Conservation (phyloP, 2,888 invertebrate genomes). For the Agrypnus murinus region DNA sequence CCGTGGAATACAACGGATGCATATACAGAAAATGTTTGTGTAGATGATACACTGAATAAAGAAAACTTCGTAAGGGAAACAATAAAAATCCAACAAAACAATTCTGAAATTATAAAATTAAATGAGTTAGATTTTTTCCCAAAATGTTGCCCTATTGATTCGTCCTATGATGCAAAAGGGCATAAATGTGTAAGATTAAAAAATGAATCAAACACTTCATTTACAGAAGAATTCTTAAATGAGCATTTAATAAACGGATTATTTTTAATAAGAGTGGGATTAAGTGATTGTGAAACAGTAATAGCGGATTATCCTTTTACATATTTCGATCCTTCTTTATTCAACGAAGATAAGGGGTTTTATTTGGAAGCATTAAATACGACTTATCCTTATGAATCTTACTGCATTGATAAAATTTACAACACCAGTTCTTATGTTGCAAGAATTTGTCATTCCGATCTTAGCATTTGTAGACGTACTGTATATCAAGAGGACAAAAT, state of each 20-base stretch:
- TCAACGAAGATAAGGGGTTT: conserved; percentile 14
- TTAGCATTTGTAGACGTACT: conserved; percentile 19
- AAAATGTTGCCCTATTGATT: conserved; percentile 63
- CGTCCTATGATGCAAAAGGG: conserved; percentile 55
- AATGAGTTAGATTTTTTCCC: conserved; percentile 52
- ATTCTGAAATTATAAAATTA: neutral
- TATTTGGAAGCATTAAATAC: conserved; percentile 7
- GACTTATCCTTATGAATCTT: conserved; percentile 13
- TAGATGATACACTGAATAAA: conserved; percentile 19
- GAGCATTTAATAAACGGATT: neutral
- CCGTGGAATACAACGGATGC: conserved; percentile 13
- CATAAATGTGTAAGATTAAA: conserved; percentile 56
- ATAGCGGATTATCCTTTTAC: conserved; percentile 33
- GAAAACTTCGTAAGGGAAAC: neutral
- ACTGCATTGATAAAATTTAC: conserved; percentile 37
- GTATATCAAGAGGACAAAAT: neutral
- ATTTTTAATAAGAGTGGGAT: conserved; percentile 19
- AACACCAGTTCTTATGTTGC: conserved; percentile 15
- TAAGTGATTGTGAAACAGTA: conserved; percentile 20
- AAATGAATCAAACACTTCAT: neutral
- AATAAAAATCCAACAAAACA: neutral
- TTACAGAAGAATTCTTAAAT: conserved; percentile 21
- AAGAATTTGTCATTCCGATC: conserved; percentile 27
- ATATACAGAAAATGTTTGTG: conserved; percentile 5
- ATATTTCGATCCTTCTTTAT: conserved; percentile 3